Evolutionary conservation across 2,888 invertebrate genomes (phyloP).

Genomic region (Lordiphosa andalusiaca): DNA sequence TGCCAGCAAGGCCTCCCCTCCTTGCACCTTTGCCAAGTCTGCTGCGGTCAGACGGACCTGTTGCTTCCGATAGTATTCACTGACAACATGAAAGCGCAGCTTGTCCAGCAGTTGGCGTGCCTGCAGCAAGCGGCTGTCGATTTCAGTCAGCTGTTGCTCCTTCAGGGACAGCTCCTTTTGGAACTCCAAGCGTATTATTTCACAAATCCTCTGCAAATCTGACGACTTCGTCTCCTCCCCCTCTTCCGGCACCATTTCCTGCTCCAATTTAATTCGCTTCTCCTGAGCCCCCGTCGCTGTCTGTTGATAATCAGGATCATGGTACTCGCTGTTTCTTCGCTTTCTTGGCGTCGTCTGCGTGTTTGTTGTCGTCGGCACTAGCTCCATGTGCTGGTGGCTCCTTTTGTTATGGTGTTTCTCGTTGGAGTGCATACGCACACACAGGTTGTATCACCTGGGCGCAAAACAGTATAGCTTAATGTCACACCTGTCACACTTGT

Average conservation of each 20-base stretch:
- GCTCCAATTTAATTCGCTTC: constrained; percentile 19
- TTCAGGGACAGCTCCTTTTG: constrained; percentile 85
- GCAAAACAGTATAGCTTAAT: constrained; percentile 33
- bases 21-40: constrained; percentile 75
- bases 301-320: constrained; percentile 83
- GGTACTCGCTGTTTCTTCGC: constrained; percentile 81
- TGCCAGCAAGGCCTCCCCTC: constrained; percentile 58
- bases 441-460: constrained; percentile 47
- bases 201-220: constrained; percentile 77
- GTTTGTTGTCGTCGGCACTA: constrained; percentile 25
- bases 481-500: constrained; percentile 23
- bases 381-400: constrained; percentile 58
- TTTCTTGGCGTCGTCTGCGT: constrained; percentile 63
- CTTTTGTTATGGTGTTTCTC: constrained; percentile 12
- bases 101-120: constrained; percentile 83
- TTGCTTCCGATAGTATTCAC: constrained; percentile 83
- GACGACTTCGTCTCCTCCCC: constrained; percentile 72
- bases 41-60: constrained; percentile 80
- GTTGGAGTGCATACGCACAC: constrained; percentile 27
- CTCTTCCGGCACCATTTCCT: constrained; percentile 35
- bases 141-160: constrained; percentile 86
- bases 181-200: constrained; percentile 87
- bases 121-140: constrained; percentile 84
- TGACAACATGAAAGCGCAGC: constrained; percentile 83
- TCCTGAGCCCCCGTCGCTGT: constrained; percentile 4